Conservation (phyloP, 1,140 invertebrate genomes). For the Hyles euphorbiae region DNA sequence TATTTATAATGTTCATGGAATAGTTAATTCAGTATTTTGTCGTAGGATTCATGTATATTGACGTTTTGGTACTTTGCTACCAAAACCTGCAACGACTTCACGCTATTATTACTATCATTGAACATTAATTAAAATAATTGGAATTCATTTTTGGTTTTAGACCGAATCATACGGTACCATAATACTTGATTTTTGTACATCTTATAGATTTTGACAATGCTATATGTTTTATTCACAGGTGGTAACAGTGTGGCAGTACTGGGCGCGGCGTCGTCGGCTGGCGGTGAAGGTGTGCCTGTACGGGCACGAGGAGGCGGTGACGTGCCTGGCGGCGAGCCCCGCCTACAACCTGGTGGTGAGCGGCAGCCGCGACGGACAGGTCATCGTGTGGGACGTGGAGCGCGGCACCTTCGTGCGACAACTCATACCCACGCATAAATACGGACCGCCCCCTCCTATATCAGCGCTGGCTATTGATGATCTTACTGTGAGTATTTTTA, state of each 20-base stretch:
- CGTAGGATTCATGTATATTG: no score
- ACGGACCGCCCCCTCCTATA: slow-evolving; percentile 86
- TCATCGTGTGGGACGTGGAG: slow-evolving; percentile 98
- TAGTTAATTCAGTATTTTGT: no score
- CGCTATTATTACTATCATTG: no score
- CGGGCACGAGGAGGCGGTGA: slow-evolving; percentile 96
- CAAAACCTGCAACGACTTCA: no score
- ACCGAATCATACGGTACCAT: no score
- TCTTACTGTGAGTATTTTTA: slow-evolving; percentile 82
- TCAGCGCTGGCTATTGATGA: slow-evolving; percentile 98
- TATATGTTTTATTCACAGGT: slow-evolving; percentile 75
- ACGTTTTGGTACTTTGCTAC: no score
- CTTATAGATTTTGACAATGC: no score
- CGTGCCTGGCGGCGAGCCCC: slow-evolving; percentile 91
- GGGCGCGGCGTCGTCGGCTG: slow-evolving; percentile 83
- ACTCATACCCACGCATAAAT: slow-evolving; percentile 72
- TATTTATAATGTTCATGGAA: no score
- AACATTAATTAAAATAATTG: no score
- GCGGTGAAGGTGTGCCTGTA: slow-evolving; percentile 91
- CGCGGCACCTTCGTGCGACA: slow-evolving; percentile 95
- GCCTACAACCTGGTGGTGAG: slow-evolving; percentile 96
- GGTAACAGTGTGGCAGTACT: slow-evolving; percentile 94
- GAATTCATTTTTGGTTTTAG: no score
- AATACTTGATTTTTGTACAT: no score
- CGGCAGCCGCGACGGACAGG: slow-evolving; percentile 94